Evolutionary conservation across 2,888 invertebrate species (phyloP), one percentile per base, ranked within the genome.

Genomic region (Scaptomyza caliginosa): DNA sequence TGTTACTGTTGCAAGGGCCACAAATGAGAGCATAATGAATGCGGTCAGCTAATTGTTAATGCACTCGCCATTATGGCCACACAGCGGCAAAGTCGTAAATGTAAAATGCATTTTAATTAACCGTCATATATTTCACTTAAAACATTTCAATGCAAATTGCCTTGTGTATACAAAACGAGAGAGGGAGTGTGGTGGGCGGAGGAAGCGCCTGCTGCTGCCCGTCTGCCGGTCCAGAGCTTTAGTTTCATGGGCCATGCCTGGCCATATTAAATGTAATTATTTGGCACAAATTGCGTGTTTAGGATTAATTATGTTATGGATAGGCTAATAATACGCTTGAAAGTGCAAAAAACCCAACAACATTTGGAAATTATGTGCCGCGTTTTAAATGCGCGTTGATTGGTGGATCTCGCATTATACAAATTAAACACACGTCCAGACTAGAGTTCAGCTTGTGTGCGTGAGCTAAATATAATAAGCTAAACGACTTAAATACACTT

Each of bases 271-370:
- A 83, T 78, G 83, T 86, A 84, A 84, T 81, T 78, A 85, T 89
- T 88, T 89, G 79, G 85, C 73, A 78, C 70, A 83, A 89, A 87
- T 89, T 74, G 89, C 89, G 89, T 90, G 89, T 88, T 90, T 89
- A 86, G 88, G 80, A 88, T 87, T 88, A 88, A 90, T 89, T 90
- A 89, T 84, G 79, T 77, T 84, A 82, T 77, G 87, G 77, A 77
- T 80, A 86, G 81, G 71, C 83, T 86, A 89, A 89, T 90, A 84
- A 81, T 57, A 83, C 68, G 76, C 60, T 75, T 67, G 66, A 67
- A 82, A 80, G 82, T 83, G 84, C 84, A 88, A 83, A 84, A 86
- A 7, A 8, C 1, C 11, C 19, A 46, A 73, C 51, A 54, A 63
- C 87, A 71, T 87, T 85, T 71, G 8, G 34, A 77, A 86, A 81